Evolutionary conservation across 2,888 invertebrate genomes (phyloP), one percentile per base, ranked within the genome.

Genomic region (Nineta flava): DNA sequence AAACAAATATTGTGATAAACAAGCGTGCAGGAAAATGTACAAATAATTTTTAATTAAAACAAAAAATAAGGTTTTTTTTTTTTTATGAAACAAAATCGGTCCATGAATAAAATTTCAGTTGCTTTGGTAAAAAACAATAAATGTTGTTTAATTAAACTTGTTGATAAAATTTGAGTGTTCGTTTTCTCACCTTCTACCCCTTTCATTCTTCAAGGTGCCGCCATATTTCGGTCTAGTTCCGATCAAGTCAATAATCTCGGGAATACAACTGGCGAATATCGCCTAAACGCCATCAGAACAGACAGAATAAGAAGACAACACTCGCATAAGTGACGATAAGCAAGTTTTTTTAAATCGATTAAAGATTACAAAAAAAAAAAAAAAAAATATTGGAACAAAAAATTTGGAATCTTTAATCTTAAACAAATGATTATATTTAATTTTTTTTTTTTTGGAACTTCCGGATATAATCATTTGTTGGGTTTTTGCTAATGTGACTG

Each of bases 231-330:
- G 94, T 79, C 96, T 90, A 81, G 93, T 93, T 77, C 97, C 96
- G 81, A 99, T 91, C 83, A 99, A 91, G 84, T 99, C 97, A 79
- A 95, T 95, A 79, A 99, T 97, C 87, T 99, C 97, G 75, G 97
- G 97, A 79, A 99, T 95, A 86, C 95, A 96, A 86, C 94, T 95
- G 81, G 97, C 97, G 88, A 99, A 99, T 86, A 97, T 95, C 81
- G 97, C 97, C 95, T 96, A 67, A 57, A 64, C 62, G 61, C 74
- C 72, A 74, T 74, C 73, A 72, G 71, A 72, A 70, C 71, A 71
- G 73, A 75, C 73, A 76, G 71, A 64, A 74, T 70, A 75, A 72
- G 71, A 74, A 71, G 73, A 74, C 72, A 61, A 44, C 38, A 38
- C 38, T 38, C 38, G 38, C 15, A 38, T 26, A 26, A 26, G 26